These are phyloP conservation scores for Thermophis baileyi DNA, from an alignment of 2,113 vertebrate genomes.

Conservation along the genomic window DNA sequence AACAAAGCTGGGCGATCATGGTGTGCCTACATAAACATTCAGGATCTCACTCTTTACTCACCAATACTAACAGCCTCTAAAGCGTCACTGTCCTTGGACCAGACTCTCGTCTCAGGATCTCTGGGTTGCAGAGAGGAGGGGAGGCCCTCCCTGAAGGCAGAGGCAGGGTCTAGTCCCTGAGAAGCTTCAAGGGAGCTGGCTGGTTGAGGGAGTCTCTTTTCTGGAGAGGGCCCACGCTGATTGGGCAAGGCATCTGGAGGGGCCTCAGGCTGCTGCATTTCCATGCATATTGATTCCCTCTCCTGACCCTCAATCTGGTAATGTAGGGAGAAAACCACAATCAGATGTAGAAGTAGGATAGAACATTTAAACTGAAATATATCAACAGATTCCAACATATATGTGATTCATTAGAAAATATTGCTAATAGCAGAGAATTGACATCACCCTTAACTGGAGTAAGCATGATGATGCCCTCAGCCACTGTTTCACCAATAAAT, in stretches of 20 bases:
- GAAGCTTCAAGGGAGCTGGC: constrained; percentile 30
- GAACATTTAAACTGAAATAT: not conserved
- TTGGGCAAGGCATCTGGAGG: constrained; percentile 42
- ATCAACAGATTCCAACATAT: not conserved
- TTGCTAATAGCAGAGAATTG: not conserved
- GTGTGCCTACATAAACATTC: not conserved
- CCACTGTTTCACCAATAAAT: not conserved
- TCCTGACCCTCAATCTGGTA: constrained; percentile 45
- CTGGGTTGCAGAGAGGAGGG: constrained; percentile 31
- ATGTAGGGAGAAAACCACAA: not conserved
- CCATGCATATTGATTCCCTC: constrained; percentile 35
- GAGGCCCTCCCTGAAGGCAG: constrained; percentile 47
- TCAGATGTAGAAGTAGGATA: not conserved
- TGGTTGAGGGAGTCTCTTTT: constrained; percentile 54
- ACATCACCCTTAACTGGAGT: not conserved
- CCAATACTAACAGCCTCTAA: constrained; percentile 74
- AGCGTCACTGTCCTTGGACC: constrained; percentile 77
- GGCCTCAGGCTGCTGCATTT: constrained; percentile 18
- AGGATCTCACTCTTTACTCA: constrained; percentile 46
- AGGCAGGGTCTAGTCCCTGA: not conserved
- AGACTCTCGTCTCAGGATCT: constrained; percentile 74
- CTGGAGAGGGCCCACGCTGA: constrained; percentile 39
- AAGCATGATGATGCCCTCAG: not conserved
- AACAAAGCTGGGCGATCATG: not conserved
- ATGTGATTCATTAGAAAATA: not conserved